Base-by-base conservation (phyloP, 1,140 invertebrate genomes). In the Diprion similis region DNA sequence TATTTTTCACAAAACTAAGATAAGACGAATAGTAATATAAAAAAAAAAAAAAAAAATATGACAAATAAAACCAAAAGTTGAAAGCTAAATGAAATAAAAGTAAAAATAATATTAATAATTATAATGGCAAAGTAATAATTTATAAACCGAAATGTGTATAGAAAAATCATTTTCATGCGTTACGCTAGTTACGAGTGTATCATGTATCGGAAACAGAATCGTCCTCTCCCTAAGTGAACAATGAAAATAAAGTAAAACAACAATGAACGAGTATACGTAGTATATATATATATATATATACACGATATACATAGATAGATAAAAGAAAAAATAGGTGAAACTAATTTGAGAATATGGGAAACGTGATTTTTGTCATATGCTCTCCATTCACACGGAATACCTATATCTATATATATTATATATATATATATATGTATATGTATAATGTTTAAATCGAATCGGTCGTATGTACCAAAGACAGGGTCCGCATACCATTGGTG, bases 401-500 rank as follows among this genome's bases (percentile, higher is more conserved):
- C 24, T 37, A 37, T 37, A 37, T 37, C 2, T 37, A 37, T 6
- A 37, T 37, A 3, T 37, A 37, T 37, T 37, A 37, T 37, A 37
- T 37, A 37, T 37, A 37, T 37, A 37, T 37, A 37, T 37, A 0
- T 4, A 6, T 6, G 24, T 59, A 8, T 59, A 3, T 59, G 11
- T 59, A 13, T 59, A 59, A 59, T 59, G 51, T 59, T 46, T n/a
- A 71, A 76, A 72, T 82, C 81, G 82, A 84, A 85, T 88, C 86
- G 86, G 86, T 88, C 84, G 79, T 87, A 85, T 82, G 87, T 87
- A 88, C 87, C 87, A 88, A 88, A 88, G 87, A 88, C 87, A 88
- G 87, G 87, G 87, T 88, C 85, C 85, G 86, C 81, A 87, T 87
- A 88, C 87, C 87, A 88, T 88, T 87, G 86, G 87, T 87, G 87